Evolutionary conservation across 2,113 vertebrate species (phyloP).

Genomic region (Grantiella picta): DNA sequence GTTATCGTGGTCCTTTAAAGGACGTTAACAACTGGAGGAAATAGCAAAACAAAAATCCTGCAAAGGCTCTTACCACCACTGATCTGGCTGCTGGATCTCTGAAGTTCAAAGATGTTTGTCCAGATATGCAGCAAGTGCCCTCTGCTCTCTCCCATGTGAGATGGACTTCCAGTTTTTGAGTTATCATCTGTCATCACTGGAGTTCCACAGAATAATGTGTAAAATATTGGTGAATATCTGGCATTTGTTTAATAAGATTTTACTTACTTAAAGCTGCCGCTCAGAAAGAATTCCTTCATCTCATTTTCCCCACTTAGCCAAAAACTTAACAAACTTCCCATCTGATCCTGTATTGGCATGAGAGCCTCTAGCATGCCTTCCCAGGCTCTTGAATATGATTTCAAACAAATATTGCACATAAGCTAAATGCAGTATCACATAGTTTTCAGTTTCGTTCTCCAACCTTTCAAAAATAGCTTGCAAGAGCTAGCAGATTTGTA

Average conservation of each 20-base stretch:
- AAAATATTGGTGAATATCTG: background rate
- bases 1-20: background rate
- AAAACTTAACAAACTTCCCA: background rate
- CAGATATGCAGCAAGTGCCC: background rate
- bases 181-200: background rate
- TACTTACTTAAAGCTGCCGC: background rate
- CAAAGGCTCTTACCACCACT: background rate
- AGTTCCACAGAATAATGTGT: background rate
- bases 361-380: background rate
- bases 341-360: background rate
- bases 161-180: background rate
- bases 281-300: background rate
- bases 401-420: background rate
- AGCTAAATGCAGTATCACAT: background rate
- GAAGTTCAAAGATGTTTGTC: background rate
- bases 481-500: background rate
- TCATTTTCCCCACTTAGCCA: background rate
- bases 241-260: background rate
- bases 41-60: background rate
- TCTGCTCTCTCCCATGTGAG: background rate
- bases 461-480: background rate
- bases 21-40: background rate
- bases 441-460: background rate
- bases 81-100: background rate
- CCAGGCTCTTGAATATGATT: background rate